These are phyloP conservation scores for Troides aeacus DNA, from an alignment of 2,888 invertebrate genomes.

Conservation along the genomic window DNA sequence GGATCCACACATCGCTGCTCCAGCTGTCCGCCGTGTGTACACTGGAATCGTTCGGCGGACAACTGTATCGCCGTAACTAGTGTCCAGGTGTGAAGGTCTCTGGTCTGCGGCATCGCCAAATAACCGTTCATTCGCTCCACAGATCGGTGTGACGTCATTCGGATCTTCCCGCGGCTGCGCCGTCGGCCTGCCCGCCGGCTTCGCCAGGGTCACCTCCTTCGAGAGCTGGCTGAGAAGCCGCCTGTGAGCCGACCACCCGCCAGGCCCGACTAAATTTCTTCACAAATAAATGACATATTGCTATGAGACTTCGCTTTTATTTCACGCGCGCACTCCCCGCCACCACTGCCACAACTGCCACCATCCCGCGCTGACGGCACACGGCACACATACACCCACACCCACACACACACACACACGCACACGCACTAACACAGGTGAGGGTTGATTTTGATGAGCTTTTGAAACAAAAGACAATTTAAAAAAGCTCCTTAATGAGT, in stretches of 20 bases:
- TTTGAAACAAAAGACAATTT: too few species aligned
- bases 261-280: too few species aligned
- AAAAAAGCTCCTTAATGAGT: too few species aligned
- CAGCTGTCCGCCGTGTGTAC: neutral
- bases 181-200: conserved; percentile 38
- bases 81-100: neutral
- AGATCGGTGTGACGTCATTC: conserved; percentile 34
- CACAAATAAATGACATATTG: too few species aligned
- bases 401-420: too few species aligned
- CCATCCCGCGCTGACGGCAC: too few species aligned
- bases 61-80: neutral
- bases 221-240: conserved; percentile 36
- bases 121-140: neutral
- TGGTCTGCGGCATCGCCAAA: neutral
- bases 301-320: too few species aligned
- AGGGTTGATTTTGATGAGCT: too few species aligned
- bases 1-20: neutral
- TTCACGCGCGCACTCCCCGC: too few species aligned
- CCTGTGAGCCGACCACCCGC: neutral
- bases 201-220: conserved; percentile 41
- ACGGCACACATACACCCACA: too few species aligned
- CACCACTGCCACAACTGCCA: too few species aligned
- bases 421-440: too few species aligned
- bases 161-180: conserved; percentile 38
- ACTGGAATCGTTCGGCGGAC: neutral